Conservation (phyloP, 2,888 invertebrate species). For the Microctonus hyperodae region DNA sequence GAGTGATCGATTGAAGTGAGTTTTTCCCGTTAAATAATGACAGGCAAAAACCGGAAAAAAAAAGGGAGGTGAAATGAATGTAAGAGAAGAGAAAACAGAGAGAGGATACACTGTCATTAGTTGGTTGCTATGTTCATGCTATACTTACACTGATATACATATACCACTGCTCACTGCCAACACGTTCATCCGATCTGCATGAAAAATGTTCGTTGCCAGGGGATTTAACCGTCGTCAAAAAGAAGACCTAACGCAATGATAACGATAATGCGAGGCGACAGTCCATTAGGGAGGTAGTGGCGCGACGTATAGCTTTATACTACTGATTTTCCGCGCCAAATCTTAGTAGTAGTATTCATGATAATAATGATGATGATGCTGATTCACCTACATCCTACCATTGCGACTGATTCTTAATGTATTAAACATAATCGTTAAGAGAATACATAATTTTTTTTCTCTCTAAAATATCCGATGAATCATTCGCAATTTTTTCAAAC, state of each 20-base stretch:
- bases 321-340: conserved; percentile 10
- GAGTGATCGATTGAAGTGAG: conserved; percentile 24
- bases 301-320: neutral
- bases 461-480: neutral
- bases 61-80: neutral
- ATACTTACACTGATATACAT: conserved; percentile 1
- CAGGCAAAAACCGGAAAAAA: conserved; percentile 20
- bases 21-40: conserved; percentile 24
- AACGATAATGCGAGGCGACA: conserved; percentile 53
- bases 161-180: neutral
- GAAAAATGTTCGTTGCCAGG: conserved; percentile 42
- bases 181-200: conserved; percentile 40
- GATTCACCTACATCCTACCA: neutral
- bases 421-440: neutral
- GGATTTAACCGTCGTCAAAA: conserved; percentile 51
- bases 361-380: neutral
- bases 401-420: neutral
- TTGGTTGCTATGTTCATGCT: conserved; percentile 13
- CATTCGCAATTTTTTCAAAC: neutral
- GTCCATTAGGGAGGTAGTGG: conserved; percentile 46
- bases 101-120: conserved; percentile 20
- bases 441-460: neutral
- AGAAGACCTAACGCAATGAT: conserved; percentile 43
- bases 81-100: conserved; percentile 6
- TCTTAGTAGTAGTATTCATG: neutral